A percentile compares a stretch with the other conserved stretches of the same genome.
Evolutionary conservation across 92 coral and sea anemone species (phyloP).

Genomic region (Virgularia gustaviana): DNA sequence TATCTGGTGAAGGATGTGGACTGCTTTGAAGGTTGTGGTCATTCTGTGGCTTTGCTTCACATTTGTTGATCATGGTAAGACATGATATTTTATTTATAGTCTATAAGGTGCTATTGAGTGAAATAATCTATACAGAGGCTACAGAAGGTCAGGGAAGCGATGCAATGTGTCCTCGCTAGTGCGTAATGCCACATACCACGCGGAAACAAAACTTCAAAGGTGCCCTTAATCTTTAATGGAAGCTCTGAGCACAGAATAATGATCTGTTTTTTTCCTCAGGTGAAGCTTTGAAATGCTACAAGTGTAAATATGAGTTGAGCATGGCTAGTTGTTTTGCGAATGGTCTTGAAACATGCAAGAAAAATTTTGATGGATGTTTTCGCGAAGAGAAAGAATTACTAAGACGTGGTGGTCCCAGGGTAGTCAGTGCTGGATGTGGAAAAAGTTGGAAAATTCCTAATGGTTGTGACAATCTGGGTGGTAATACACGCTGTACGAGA

Average conservation of each 20-base stretch:
- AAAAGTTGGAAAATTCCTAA: constrained; percentile 21
- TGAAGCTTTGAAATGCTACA: constrained; percentile 21
- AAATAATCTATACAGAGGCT: not conserved
- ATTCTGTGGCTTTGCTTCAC: not conserved
- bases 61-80: constrained; percentile 6
- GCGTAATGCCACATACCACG: not conserved
- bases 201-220: no score
- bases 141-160: no score
- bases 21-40: no score
- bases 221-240: no score
- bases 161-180: not conserved
- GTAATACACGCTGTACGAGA: constrained; percentile 4
- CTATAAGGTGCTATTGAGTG: no score
- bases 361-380: constrained; percentile 14
- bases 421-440: constrained; percentile 37
- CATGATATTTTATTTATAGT: not conserved
- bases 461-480: constrained; percentile 11
- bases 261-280: not conserved
- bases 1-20: no score
- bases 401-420: constrained; percentile 26
- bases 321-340: constrained; percentile 14
- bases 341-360: constrained; percentile 15
- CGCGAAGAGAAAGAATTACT: constrained; percentile 26
- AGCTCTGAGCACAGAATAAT: no score
- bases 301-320: constrained; percentile 20